Evolutionary conservation across 2,797 vertebrate genomes (phyloP).

Genomic region (Sebastes steindachneri): DNA sequence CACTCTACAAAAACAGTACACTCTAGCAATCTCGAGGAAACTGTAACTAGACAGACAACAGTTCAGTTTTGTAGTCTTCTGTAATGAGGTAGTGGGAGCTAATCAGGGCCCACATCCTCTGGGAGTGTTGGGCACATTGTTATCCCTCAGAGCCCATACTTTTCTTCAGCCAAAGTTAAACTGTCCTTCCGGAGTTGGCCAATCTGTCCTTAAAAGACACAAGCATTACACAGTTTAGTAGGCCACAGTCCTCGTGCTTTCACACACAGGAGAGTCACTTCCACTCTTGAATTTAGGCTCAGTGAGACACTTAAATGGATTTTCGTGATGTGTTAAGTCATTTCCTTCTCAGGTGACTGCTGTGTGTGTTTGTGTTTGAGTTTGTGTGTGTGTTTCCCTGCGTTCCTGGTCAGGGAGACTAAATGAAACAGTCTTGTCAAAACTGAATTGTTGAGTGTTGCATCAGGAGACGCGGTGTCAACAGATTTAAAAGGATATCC

Average conservation of each 20-base stretch:
- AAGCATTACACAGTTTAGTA: conserved; percentile 38
- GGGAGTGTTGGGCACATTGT: neutral
- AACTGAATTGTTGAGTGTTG: conserved; percentile 46
- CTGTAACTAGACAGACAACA: neutral
- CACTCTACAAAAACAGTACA: neutral
- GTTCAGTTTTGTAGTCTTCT: neutral
- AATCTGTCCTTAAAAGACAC: conserved; percentile 44
- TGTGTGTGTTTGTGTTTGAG: neutral
- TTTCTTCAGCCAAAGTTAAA: conserved; percentile 39
- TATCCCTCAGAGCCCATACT: neutral
- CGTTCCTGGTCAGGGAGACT: conserved; percentile 44
- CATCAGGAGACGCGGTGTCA: conserved; percentile 36
- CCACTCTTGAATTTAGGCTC: conserved; percentile 30
- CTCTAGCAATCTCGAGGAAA: neutral
- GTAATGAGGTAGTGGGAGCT: neutral
- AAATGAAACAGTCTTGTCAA: conserved; percentile 60
- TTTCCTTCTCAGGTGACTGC: conserved; percentile 44
- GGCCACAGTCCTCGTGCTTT: conserved; percentile 19
- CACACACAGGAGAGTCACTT: conserved; percentile 42
- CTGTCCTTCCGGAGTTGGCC: conserved; percentile 28
- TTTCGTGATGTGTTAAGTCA: conserved; percentile 54
- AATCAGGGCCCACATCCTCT: neutral
- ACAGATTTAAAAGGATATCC: conserved; percentile 42
- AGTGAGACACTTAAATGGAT: conserved; percentile 54
- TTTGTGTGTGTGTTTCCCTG: conserved; percentile 8